Percentiles rank a stretch among this genome's conserved stretches.
phyloP scores from a whole-genome alignment of 2,113 vertebrate genomes.

The Triplophysa siluroides region DNA sequence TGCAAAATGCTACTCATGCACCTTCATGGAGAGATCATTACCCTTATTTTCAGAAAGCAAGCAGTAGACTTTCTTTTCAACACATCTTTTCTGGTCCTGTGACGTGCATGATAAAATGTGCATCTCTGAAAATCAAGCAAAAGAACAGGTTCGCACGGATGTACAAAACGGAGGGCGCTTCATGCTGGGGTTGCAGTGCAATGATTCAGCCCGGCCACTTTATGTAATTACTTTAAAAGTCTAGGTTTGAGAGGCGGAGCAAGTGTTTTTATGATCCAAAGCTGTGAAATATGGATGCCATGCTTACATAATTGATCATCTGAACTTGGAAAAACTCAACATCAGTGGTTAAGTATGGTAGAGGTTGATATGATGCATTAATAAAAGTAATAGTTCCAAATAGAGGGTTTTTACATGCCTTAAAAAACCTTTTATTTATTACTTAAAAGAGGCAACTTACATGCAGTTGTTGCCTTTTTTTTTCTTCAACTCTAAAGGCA shows the following conservation, averaged over 20 bases:
- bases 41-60: not conserved
- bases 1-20: slow-evolving; percentile 50
- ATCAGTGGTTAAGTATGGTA: slow-evolving; percentile 13
- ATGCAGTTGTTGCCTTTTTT: not conserved
- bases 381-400: not conserved
- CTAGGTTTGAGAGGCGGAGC: not conserved
- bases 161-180: slow-evolving; percentile 16
- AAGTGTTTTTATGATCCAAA: slow-evolving; percentile 39
- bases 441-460: not conserved
- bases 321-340: slow-evolving; percentile 10
- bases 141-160: not conserved
- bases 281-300: slow-evolving; percentile 41
- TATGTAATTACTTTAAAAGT: slow-evolving; percentile 4
- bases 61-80: not conserved
- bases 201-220: slow-evolving; percentile 4
- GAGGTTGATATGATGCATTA: not conserved
- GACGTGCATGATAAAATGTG: not conserved
- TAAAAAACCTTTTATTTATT: not conserved
- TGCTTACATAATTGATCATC: slow-evolving; percentile 55
- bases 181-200: not conserved
- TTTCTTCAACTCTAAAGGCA: no score
- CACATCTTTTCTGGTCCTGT: not conserved
- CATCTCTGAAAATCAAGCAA: slow-evolving; percentile 2
- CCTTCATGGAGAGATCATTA: not conserved
- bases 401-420: not conserved